Evolutionary conservation across 2,888 invertebrate species (phyloP), one percentile per base, ranked within the genome.

Genomic region (Stenoptilia bipunctidactyla): DNA sequence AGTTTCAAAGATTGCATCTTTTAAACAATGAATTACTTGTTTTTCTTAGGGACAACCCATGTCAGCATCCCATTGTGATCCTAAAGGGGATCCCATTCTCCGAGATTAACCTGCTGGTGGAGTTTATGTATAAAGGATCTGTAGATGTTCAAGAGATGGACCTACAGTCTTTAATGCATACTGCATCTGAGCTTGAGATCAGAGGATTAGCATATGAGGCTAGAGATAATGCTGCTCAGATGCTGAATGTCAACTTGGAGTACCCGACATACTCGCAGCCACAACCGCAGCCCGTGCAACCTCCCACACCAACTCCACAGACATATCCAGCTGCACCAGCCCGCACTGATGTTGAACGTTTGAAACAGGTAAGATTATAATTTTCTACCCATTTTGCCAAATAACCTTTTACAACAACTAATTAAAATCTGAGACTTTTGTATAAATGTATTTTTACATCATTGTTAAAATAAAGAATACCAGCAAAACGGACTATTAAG

Each of bases 31-130:
- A 20, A 20, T 20, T 5, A 44, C 42, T 45, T 45, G 33, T 40
- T 42, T 57, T 50, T 53, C 52, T 38, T 65, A 83, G 82, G 62
- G 90, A 91, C 66, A 90, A 91, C 68, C 88, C 89, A 53, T 89
- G 89, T 60, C 89, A 90, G 59, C 90, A 91, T 59, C 90, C 91
- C 15, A 88, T 91, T 48, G 85, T 92, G 49, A 89, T 91, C 45
- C 74, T 92, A 53, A 88, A 89, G 64, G 89, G 89, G 38, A 88
- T 90, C 15, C 85, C 87, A 1, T 85, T 87, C 53, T 86, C 86
- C 39, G 89, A 89, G 66, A 88, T 90, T 79, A 87, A 89, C 58
- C 83, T 88, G 44, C 76, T 90, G 30, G 75, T 90, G 45, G 89
- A 90, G 59, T 89, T 90, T 48, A 90, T 90, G 87, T 91, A 91